These are phyloP conservation scores for Mus pahari DNA, from an alignment of 2,113 vertebrate species.

Conservation along the genomic window DNA sequence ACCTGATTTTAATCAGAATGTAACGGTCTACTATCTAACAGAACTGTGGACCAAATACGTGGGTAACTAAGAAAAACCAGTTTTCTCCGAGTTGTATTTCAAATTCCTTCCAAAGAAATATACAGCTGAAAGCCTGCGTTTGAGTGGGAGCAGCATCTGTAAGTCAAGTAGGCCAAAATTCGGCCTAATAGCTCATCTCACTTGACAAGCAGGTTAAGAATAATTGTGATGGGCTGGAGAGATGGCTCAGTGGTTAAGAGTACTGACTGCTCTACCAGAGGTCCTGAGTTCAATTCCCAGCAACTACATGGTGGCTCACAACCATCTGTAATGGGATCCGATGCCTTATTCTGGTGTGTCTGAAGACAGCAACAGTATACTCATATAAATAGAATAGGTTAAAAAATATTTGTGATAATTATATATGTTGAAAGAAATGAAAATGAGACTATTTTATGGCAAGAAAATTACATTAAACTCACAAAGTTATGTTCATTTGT, in stretches of 20 bases:
- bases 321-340: too few relatives aligned
- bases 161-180: background rate
- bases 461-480: conserved; percentile 43
- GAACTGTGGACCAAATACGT: conserved; percentile 1
- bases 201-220: background rate
- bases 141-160: background rate
- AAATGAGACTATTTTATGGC: conserved; percentile 47
- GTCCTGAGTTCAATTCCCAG: too few relatives aligned
- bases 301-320: too few relatives aligned
- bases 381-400: too few relatives aligned
- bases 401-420: conserved; percentile 6
- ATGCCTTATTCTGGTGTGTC: too few relatives aligned
- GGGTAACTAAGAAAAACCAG: background rate
- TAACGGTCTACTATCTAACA: conserved; percentile 1
- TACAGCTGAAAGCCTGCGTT: background rate
- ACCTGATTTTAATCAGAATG: conserved; percentile 41
- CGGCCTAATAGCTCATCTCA: background rate
- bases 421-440: conserved; percentile 26
- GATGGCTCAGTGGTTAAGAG: too few relatives aligned
- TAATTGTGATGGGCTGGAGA: background rate
- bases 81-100: conserved; percentile 1
- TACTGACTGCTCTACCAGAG: too few relatives aligned
- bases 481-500: background rate
- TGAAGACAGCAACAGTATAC: too few relatives aligned
- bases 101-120: conserved; percentile 30